Conservation (phyloP, 2,797 vertebrate species). For the Miichthys miiuy region DNA sequence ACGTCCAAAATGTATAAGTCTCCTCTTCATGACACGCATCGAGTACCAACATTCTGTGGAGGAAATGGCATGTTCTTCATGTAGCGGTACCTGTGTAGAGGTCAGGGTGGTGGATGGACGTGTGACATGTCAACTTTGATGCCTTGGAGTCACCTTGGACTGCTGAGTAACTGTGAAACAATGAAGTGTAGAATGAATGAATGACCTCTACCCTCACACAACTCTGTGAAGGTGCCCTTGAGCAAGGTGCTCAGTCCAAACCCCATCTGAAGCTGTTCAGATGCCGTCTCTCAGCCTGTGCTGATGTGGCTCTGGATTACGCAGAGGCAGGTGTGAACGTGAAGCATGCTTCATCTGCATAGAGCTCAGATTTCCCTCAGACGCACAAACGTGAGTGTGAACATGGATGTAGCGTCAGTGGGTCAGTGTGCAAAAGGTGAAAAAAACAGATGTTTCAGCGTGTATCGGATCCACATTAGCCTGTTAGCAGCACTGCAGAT, state of each 20-base stretch:
- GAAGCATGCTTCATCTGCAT: background rate
- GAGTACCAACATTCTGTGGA: background rate
- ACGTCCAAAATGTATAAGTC: background rate
- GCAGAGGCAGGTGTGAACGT: background rate
- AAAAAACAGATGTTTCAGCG: too few relatives aligned
- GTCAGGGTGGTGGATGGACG: background rate
- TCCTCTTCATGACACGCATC: background rate
- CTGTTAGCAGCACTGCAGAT: slow-evolving; percentile 63
- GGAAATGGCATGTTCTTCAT: background rate
- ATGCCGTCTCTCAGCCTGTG: background rate
- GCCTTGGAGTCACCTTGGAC: too few relatives aligned
- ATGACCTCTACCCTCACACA: background rate
- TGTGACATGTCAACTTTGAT: too few relatives aligned
- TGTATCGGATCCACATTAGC: background rate
- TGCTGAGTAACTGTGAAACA: background rate
- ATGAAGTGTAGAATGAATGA: background rate
- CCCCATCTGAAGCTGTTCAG: background rate
- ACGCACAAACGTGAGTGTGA: too few relatives aligned
- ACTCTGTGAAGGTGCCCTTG: slow-evolving; percentile 7
- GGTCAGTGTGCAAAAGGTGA: too few relatives aligned
- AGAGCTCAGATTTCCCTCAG: too few relatives aligned
- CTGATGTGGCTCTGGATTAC: background rate
- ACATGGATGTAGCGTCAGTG: background rate
- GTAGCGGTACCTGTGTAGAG: background rate
- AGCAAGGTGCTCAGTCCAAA: background rate